Conservation (phyloP, 2,797 vertebrate genomes). For the Nasua narica region DNA sequence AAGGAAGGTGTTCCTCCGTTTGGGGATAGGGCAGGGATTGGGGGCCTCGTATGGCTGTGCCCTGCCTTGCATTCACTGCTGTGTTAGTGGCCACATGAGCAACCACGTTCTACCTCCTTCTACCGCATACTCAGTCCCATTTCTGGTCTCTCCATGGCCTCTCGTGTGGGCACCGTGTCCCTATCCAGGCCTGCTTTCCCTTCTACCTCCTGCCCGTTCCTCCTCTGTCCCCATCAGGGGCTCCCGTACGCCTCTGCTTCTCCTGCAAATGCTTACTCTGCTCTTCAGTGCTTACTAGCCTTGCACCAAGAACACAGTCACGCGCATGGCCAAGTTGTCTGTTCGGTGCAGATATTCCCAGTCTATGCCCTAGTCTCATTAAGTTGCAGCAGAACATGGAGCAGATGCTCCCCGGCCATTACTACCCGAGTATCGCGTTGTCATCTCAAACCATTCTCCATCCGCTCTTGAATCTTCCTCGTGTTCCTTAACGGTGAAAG, state of each 20-base stretch:
- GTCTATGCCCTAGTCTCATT: accelerated
- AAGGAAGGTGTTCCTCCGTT: not conserved
- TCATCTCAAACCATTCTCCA: not conserved
- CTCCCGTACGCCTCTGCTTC: not conserved
- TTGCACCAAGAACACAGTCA: not conserved
- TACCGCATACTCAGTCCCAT: not conserved
- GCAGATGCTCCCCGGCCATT: not conserved
- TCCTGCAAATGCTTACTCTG: not conserved
- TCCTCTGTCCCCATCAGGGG: not conserved
- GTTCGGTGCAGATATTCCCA: not conserved
- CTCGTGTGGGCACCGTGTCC: too few relatives aligned
- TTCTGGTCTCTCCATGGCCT: not conserved
- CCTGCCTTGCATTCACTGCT: not conserved
- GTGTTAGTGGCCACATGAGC: accelerated
- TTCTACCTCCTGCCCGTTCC: not conserved
- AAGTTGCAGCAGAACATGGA: not conserved
- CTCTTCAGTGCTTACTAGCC: accelerated
- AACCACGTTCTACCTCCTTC: not conserved
- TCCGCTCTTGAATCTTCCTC: not conserved
- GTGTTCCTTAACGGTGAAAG: not conserved
- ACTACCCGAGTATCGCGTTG: not conserved
- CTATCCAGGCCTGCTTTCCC: too few relatives aligned
- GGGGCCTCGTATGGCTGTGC: not conserved
- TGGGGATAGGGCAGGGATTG: not conserved
- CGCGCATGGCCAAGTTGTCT: not conserved